These are phyloP conservation scores for Pollachius pollachius DNA, from an alignment of 2,113 vertebrate genomes.

Conservation along the genomic window DNA sequence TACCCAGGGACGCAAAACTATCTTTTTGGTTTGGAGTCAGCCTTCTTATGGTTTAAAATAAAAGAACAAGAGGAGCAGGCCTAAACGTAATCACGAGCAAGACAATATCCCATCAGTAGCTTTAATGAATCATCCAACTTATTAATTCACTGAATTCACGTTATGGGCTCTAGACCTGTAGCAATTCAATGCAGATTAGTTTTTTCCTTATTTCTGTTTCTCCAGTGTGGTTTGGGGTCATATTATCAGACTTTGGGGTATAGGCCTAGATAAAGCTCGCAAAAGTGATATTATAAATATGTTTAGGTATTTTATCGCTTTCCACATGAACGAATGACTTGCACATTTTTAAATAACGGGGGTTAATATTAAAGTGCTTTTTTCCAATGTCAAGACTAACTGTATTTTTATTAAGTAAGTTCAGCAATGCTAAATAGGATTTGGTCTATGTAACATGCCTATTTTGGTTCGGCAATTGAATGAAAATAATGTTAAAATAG, in stretches of 20 bases:
- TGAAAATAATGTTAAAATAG: no score
- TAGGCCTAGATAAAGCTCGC: constrained; percentile 80
- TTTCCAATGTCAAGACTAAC: constrained; percentile 66
- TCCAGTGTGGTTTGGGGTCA: constrained; percentile 52
- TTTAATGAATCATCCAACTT: constrained; percentile 82
- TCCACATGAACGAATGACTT: constrained; percentile 90
- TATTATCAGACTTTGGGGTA: constrained; percentile 84
- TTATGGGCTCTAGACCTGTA: constrained; percentile 84
- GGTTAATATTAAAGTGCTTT: constrained; percentile 93
- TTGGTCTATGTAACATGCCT: neutral
- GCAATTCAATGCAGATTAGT: constrained; percentile 53
- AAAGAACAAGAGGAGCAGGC: constrained; percentile 77
- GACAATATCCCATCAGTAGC: constrained; percentile 84
- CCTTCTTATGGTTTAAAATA: constrained; percentile 82
- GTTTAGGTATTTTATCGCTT: constrained; percentile 94
- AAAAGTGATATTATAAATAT: constrained; percentile 92
- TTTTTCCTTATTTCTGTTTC: constrained; percentile 63
- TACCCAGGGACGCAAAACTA: constrained; percentile 85
- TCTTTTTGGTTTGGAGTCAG: constrained; percentile 82
- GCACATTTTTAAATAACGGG: constrained; percentile 92
- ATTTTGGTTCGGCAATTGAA: neutral
- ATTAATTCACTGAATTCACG: constrained; percentile 69
- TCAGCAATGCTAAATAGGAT: constrained; percentile 2
- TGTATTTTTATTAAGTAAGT: constrained; percentile 37
- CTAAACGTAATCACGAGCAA: constrained; percentile 57